Base-by-base conservation (phyloP, 2,113 vertebrate genomes). In the Mellivora capensis region DNA sequence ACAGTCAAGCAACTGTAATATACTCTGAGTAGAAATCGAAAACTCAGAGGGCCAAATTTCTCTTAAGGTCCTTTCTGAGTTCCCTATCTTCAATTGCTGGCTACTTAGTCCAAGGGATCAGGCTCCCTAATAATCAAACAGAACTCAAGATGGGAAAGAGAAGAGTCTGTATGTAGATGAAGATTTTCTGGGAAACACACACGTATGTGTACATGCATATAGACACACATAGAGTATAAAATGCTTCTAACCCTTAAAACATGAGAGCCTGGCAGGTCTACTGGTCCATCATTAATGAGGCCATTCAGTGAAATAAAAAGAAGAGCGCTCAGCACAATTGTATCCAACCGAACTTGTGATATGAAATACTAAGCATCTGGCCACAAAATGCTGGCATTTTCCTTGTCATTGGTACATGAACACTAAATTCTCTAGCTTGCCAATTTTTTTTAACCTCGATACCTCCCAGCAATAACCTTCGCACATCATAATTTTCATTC, bases 381-480 rank as follows among this genome's bases (percentile, higher is more conserved):
- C 17, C 27, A 34, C 77, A 74, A 71, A 94, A 80, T 21, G 52
- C n/a, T 79, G n/a, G 15, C 0, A 18, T 77, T 93, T 67, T 37
- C 27, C 74, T 62, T 90, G n/a, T 39, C 44, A 21, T 72, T 80
- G 87, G 23, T 27, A 59, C 42, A 54, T 31, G 11, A 77, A 74
- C 57, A 72, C n/a, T 72, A 49, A 71, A 59, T 87, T 91, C 77
- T 74, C 42, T 37, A 71, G 74, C 20, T 97, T 85, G 37, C 37
- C 57, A 92, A 67, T 93, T 74, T 90, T 90, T 79, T 84, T 94
- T 42, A 84, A 92, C 80, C 93, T 90, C 39, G 29, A 17, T 7
- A 20, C 72, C 64, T 49, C 49, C 93, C 69, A 93, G 77, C 39
- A 91, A 52, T 93, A 93, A 95, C 31, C 31, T 90, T 95, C 72